Conservation (phyloP, 1,140 invertebrate species). For the Brachionus rotundiformis region DNA sequence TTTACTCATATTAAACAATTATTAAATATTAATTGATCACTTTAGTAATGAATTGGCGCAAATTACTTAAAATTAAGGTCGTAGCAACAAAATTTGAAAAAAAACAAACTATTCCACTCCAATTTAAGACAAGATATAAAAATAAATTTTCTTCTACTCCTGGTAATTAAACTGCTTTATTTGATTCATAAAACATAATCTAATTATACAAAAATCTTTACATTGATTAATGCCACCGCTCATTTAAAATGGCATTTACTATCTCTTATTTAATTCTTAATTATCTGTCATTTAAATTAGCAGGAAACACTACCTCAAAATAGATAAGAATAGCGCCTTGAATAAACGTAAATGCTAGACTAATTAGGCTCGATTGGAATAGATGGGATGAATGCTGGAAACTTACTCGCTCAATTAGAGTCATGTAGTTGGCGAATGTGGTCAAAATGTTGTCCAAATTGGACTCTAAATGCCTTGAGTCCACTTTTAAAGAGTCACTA, state of each 20-base stretch:
- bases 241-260: conserved; percentile 7
- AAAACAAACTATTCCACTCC: no score
- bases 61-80: no score
- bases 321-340: background rate
- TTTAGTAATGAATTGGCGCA: no score
- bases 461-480: background rate
- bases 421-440: background rate
- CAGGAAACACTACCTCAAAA: background rate
- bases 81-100: no score
- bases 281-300: background rate
- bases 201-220: no score
- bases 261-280: background rate
- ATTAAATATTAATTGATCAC: no score
- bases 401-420: conserved; percentile 2
- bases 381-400: background rate
- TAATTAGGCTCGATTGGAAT: background rate
- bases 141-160: no score
- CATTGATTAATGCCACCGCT: background rate
- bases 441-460: background rate
- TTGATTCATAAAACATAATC: no score
- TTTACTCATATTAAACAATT: no score
- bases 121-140: no score
- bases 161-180: no score
- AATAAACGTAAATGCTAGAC: background rate
- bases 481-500: background rate